Percentiles rank a stretch among this genome's conserved stretches.
These are phyloP conservation scores for Anoura caudifer DNA, from an alignment of 2,113 vertebrate genomes.

Conservation along the genomic window DNA sequence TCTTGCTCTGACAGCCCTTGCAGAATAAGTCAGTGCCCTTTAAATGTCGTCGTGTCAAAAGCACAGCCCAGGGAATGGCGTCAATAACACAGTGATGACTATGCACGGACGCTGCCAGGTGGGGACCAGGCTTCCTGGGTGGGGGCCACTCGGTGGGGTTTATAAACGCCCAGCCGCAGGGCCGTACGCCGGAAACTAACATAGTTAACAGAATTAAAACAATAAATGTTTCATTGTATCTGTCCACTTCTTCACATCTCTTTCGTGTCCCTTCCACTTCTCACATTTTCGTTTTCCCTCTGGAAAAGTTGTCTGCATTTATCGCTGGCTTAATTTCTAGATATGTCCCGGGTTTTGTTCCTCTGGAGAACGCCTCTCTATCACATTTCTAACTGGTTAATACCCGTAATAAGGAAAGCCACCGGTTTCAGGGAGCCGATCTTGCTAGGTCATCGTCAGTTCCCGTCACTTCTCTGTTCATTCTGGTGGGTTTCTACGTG, in stretches of 20 bases:
- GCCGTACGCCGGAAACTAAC: neutral
- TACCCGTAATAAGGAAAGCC: conserved; percentile 12
- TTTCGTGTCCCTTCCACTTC: neutral
- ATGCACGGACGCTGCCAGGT: neutral
- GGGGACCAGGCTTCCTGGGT: accelerated
- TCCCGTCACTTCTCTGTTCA: conserved; percentile 10
- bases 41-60: neutral
- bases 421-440: conserved; percentile 38
- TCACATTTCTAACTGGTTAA: conserved; percentile 48
- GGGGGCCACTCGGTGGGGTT: neutral
- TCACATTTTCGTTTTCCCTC: neutral
- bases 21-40: neutral
- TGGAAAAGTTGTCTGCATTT: neutral
- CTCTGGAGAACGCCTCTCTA: neutral
- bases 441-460: conserved; percentile 31
- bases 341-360: neutral
- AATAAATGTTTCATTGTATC: neutral
- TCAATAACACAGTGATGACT: neutral
- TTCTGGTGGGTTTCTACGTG: neutral
- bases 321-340: conserved; percentile 32
- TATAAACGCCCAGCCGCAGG: neutral
- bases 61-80: neutral
- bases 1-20: accelerated
- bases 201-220: neutral
- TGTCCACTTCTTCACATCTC: neutral